phyloP scores from a whole-genome alignment of 2,888 invertebrate genomes.

The Polymixis flavicincta region DNA sequence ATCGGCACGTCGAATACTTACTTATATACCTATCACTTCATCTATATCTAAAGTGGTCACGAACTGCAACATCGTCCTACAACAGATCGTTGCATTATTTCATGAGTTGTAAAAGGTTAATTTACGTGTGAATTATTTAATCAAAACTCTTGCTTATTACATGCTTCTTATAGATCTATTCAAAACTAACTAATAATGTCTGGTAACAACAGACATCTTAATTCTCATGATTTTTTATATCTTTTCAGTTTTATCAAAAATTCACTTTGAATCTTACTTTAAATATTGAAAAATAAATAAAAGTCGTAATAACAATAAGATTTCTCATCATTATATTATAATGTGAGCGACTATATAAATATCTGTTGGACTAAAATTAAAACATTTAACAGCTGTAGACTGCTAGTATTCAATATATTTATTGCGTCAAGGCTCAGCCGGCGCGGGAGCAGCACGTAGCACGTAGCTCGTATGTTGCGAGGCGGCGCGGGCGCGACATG shows the following conservation, averaged over 20 bases:
- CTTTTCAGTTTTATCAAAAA: background rate
- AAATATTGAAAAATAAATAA: constrained; percentile 12
- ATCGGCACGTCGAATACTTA: constrained; percentile 35
- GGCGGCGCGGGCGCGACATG: constrained; percentile 24
- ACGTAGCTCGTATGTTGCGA: constrained; percentile 17
- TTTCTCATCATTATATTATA: constrained; percentile 6
- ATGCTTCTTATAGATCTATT: background rate
- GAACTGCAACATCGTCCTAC: background rate
- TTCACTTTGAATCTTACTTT: constrained; percentile 10
- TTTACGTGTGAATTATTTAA: background rate
- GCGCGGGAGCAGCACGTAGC: constrained; percentile 29
- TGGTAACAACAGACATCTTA: background rate
- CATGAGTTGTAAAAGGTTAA: background rate
- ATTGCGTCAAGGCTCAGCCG: constrained; percentile 30
- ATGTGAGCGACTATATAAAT: background rate
- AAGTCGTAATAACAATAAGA: constrained; percentile 1
- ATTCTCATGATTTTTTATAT: background rate
- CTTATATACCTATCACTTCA: constrained; percentile 34
- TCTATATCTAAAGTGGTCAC: constrained; percentile 9
- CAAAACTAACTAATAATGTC: constrained; percentile 6
- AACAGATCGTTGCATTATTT: background rate
- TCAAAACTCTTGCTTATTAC: background rate
- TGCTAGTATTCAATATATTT: constrained; percentile 37
- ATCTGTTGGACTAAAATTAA: constrained; percentile 24
- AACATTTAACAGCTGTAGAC: constrained; percentile 27